Conservation (phyloP, 1,140 invertebrate genomes). For the Panagrolaimus sp. region DNA sequence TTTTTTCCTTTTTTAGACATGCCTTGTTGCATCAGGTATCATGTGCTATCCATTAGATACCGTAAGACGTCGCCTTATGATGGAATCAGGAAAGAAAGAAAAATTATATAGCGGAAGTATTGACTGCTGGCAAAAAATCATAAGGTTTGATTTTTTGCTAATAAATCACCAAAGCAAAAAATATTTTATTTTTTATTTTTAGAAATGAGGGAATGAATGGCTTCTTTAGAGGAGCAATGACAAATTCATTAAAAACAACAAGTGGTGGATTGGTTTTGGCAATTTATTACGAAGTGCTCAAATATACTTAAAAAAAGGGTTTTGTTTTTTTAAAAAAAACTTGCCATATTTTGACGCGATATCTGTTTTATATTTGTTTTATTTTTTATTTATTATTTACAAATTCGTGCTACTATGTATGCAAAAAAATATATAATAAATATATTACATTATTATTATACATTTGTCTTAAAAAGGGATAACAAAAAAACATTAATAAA, state of each 20-base stretch:
- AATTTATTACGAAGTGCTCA: constrained; percentile 50
- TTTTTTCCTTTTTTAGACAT: constrained; percentile 35
- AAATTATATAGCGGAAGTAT: constrained; percentile 38
- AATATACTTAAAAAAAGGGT: constrained; percentile 31
- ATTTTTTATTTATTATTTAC: too few species aligned
- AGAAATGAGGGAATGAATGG: constrained; percentile 38
- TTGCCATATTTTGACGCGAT: too few species aligned
- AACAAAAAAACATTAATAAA: too few species aligned
- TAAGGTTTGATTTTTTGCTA: constrained; percentile 13
- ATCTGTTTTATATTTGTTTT: too few species aligned
- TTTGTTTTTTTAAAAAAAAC: too few species aligned
- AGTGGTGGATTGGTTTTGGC: constrained; percentile 48
- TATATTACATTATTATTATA: too few species aligned
- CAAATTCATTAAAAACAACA: constrained; percentile 47
- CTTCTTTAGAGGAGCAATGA: constrained; percentile 45
- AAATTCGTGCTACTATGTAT: too few species aligned
- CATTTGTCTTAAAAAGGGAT: too few species aligned
- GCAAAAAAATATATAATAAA: too few species aligned
- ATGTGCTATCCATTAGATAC: constrained; percentile 52
- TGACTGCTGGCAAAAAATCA: constrained; percentile 40
- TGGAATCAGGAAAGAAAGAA: constrained; percentile 38
- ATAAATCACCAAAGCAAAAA: neutral
- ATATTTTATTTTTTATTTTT: constrained; percentile 28
- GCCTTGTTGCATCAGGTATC: constrained; percentile 39
- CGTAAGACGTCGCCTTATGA: constrained; percentile 46